Percentiles rank a stretch among this genome's conserved stretches.
These are phyloP conservation scores for Galendromus occidentalis DNA, from an alignment of 1,140 invertebrate genomes.

Conservation along the genomic window DNA sequence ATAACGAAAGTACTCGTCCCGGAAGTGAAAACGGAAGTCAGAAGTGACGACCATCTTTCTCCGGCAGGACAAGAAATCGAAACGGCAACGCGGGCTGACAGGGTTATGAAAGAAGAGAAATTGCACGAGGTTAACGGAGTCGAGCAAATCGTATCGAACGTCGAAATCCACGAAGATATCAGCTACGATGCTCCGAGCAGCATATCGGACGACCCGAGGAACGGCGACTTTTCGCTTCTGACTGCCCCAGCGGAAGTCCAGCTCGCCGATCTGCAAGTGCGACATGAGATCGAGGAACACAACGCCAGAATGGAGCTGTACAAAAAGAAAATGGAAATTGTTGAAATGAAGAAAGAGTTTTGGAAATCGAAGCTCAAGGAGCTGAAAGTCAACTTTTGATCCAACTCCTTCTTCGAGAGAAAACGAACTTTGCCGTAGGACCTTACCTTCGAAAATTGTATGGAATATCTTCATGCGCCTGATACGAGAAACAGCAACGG, in stretches of 20 bases:
- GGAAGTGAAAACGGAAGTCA: conserved; percentile 3
- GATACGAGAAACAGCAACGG: too few relatives aligned
- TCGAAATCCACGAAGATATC: background rate
- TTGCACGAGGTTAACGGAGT: background rate
- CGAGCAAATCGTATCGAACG: conserved; percentile 7
- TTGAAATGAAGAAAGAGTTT: background rate
- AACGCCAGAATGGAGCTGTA: background rate
- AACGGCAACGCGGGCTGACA: background rate
- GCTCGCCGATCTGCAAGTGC: background rate
- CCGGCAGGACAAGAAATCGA: background rate
- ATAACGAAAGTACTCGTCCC: background rate
- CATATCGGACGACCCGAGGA: background rate
- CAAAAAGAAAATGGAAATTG: background rate
- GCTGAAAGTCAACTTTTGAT: background rate
- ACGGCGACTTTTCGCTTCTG: background rate
- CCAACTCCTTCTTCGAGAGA: too few relatives aligned
- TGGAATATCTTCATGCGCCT: too few relatives aligned
- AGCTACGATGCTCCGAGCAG: background rate
- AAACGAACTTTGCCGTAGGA: too few relatives aligned
- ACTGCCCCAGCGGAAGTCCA: background rate
- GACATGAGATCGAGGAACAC: background rate
- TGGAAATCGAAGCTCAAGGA: background rate
- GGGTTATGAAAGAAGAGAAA: background rate
- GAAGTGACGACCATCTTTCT: too few relatives aligned
- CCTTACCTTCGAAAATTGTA: too few relatives aligned